Conservation (phyloP, 1,140 invertebrate genomes). For the Pseudomyrmex sp. region DNA sequence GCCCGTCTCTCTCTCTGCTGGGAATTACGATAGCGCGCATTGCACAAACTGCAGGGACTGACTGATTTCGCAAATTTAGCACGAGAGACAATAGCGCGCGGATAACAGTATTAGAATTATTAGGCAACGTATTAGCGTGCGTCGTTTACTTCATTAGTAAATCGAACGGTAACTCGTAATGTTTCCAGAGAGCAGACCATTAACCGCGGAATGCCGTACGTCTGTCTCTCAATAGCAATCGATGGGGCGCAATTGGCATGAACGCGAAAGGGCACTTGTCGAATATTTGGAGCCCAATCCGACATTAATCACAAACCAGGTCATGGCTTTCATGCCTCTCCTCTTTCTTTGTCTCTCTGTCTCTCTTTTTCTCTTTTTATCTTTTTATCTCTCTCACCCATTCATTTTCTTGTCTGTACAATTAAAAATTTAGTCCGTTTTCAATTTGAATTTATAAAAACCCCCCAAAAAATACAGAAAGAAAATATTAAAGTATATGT, state of each 20-base stretch:
- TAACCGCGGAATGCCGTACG: slow-evolving; percentile 41
- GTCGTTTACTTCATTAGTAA: slow-evolving; percentile 37
- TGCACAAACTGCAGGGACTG: neutral
- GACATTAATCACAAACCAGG: slow-evolving; percentile 55
- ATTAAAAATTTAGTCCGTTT: slow-evolving; percentile 20
- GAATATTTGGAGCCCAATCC: slow-evolving; percentile 59
- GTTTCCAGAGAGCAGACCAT: slow-evolving; percentile 13
- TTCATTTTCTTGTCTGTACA: neutral
- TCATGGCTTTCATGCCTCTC: slow-evolving; percentile 35
- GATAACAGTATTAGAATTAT: slow-evolving; percentile 44
- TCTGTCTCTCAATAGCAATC: slow-evolving; percentile 68
- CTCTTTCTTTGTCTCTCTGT: neutral
- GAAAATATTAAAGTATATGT: neutral
- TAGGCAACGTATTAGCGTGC: slow-evolving; percentile 25
- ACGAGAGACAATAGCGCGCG: slow-evolving; percentile 7
- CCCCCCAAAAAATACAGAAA: neutral
- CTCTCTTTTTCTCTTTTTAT: too few relatives aligned
- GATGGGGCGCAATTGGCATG: slow-evolving; percentile 69
- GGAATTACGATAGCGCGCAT: neutral
- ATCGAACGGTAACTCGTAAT: slow-evolving; percentile 37
- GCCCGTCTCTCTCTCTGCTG: neutral
- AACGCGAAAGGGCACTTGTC: slow-evolving; percentile 68
- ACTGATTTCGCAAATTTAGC: slow-evolving; percentile 6
- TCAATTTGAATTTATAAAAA: neutral
- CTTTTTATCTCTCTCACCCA: too few relatives aligned